Percentiles rank a stretch among this genome's conserved stretches.
Conservation (phyloP, 1,140 invertebrate genomes). For the Sinella curviseta region DNA sequence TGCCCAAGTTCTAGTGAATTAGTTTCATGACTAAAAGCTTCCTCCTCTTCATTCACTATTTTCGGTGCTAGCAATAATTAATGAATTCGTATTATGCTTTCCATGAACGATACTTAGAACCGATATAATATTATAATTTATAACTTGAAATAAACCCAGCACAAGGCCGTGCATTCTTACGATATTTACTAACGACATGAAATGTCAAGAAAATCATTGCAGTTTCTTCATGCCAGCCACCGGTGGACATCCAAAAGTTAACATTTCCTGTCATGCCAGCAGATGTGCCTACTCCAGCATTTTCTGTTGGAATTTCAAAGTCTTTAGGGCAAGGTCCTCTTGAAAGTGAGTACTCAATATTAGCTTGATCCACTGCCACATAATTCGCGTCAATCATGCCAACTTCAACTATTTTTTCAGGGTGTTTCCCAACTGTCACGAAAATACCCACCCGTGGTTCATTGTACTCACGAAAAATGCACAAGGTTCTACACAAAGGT, state of each 20-base stretch:
- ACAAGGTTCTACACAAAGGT: constrained; percentile 27
- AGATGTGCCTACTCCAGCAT: not conserved
- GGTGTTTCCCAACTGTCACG: not conserved
- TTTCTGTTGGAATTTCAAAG: constrained; percentile 15
- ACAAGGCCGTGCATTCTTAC: too few species aligned
- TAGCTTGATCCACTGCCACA: constrained; percentile 3
- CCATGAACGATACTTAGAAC: not conserved
- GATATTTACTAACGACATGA: constrained; percentile 12
- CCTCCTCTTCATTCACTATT: constrained; percentile 35
- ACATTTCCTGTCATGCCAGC: not conserved
- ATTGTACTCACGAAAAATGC: constrained; percentile 32
- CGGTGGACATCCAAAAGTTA: constrained; percentile 31
- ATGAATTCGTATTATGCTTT: not conserved
- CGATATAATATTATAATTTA: not conserved
- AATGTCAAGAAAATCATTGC: constrained; percentile 28
- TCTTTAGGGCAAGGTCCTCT: constrained; percentile 14
- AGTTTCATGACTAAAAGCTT: constrained; percentile 17
- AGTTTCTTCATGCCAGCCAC: constrained; percentile 32
- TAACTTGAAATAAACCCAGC: too few species aligned
- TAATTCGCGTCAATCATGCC: constrained; percentile 25
- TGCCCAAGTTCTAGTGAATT: not conserved
- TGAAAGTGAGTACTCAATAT: constrained; percentile 26
- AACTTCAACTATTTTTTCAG: constrained; percentile 21
- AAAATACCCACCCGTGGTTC: constrained; percentile 32
- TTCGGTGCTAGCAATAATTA: not conserved